Evolutionary conservation across 2,797 vertebrate species (phyloP), one percentile per base, ranked within the genome.

Genomic region (Mionectes olivaceus): DNA sequence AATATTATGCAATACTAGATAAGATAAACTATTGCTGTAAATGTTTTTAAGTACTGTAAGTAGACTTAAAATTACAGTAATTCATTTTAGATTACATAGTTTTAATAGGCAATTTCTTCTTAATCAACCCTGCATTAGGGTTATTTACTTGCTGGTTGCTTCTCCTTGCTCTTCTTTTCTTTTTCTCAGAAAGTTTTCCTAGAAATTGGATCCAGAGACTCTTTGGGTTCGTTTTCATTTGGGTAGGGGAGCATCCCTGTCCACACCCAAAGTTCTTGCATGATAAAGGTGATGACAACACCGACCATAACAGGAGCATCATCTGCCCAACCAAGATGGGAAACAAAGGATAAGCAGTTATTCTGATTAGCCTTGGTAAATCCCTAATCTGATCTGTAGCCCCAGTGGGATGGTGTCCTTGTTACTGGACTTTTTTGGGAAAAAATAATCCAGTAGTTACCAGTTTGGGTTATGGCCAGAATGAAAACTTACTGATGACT

Each of bases 221-320:
- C 2, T 7, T 59, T 6, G 16, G 4, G 19, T 70, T 25, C 3
- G 11, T 55, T 76, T 52, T 33, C 28, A 11, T 47, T n/a, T n/a
- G 15, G 41, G 7, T 7, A 9, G 41, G 46, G 46, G 65, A 25
- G 6, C 0, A 0, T 22, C 24, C 19, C 39, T 59, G n/a, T 10
- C 16, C 24, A 53, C 5, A 18, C 3, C 60, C 74, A 53, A 17
- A 67, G 7, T 17, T 59, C 16, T 30, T 53, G 68, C 46, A 25
- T 14, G 33, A 13, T 30, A 25, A 39, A 30, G 16, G 6, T 39
- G 28, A 16, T 22, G 39, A 35, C 22, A 57, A 33, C 55, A 16
- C 55, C 10, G 14, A 35, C 14, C 21, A n/a, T 24, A 56, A 74
- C 11, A 30, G 60, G 19, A 60, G 11, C 11, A 46, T 30, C 46